Evolutionary conservation across 2,113 vertebrate genomes (phyloP).

Genomic region (Ursus arctos): DNA sequence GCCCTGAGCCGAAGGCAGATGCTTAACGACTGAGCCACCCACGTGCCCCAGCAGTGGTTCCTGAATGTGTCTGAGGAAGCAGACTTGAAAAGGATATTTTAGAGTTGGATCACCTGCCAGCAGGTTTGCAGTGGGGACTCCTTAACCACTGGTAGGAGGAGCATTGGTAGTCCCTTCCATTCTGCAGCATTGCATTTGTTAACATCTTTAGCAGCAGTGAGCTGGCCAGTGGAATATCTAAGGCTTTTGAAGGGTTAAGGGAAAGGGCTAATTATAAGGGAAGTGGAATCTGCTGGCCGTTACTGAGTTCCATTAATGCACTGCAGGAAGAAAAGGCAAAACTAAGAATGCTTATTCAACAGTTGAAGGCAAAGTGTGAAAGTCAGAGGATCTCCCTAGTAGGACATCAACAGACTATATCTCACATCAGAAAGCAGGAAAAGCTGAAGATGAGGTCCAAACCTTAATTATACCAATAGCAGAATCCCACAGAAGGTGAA

Average conservation of each 20-base stretch:
- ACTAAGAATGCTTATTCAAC: background rate
- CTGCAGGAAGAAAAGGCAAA: background rate
- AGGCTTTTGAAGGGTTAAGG: background rate
- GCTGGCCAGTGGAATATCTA: background rate
- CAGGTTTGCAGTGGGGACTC: background rate
- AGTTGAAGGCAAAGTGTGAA: background rate
- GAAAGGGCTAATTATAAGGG: background rate
- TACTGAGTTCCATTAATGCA: background rate
- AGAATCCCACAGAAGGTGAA: background rate
- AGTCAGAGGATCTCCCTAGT: background rate
- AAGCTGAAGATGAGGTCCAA: background rate
- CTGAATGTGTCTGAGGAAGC: background rate
- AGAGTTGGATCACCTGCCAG: background rate
- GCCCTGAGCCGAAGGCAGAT: no score
- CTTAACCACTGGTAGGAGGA: background rate
- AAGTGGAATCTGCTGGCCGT: background rate
- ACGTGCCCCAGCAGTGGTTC: background rate
- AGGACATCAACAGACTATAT: background rate
- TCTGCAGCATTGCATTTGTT: no score
- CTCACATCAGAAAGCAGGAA: background rate
- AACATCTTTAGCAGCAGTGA: background rate
- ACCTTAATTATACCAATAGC: background rate
- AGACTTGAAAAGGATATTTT: background rate
- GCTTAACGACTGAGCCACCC: no score
- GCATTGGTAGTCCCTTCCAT: fast-evolving